Base-by-base conservation (phyloP, 2,797 vertebrate species). In the Melanotaenia trifasciata region DNA sequence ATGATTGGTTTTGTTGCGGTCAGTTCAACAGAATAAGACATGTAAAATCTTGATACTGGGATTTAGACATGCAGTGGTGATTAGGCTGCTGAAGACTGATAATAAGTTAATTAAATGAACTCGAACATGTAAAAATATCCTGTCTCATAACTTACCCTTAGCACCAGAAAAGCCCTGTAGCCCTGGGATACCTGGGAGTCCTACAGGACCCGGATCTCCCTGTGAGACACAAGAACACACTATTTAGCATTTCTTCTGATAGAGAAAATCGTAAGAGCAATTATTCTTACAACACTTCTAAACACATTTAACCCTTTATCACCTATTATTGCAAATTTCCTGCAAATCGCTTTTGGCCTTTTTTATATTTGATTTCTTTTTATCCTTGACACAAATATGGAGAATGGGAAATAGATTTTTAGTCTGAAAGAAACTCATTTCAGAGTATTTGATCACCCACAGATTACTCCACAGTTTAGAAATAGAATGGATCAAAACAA, bases 61-160 rank as follows among this genome's bases (percentile, higher is more conserved):
- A 8, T 45, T 20, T 43, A 8, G 7, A 28, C 1, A 5, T 38
- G 18, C 22, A 4, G 40, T 3, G 20, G 2, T 38, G 30, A 53
- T 51, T 61, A 30, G 30, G 30, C 30, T 50, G 26, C 32, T 47
- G 0, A 64, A 1, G 20, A 45, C 67, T 59, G 43, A 22, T 12
- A 59, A 1, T 18, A 63, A 51, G 8, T 14, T 57, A 1, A 30
- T 14, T 7, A 72, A 22, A 59, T 32, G 3, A 30, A 72, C 66
- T 70, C 3, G 40, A 3, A 5, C 28, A 33, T 18, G 32, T 8
- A 38, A 4, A 50, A n/a, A 28, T 24, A 47, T 26, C 7, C 0
- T n/a, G 26, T 62, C 16, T 75, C 63, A 28, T 60, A 13, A 79
- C 79, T 90, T 67, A 92, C 92, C 92, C 22, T 92, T 92, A 22